Percentiles rank a stretch among this genome's conserved stretches.
Evolutionary conservation across 2,113 vertebrate species (phyloP).

Genomic region (Melanerpes aurifrons): DNA sequence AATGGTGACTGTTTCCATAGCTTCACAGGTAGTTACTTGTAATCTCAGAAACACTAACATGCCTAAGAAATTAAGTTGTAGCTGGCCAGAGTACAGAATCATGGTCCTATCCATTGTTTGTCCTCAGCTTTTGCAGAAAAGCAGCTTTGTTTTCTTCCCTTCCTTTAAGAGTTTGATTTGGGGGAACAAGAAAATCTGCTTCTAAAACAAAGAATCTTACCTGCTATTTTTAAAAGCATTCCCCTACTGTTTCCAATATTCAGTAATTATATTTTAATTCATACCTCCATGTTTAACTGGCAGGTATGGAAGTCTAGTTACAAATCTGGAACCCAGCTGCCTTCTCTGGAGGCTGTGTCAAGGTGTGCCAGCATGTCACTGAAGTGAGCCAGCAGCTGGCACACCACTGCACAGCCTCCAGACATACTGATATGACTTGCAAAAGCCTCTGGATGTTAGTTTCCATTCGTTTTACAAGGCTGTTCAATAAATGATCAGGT

Average conservation of each 20-base stretch:
- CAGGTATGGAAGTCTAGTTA: neutral
- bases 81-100: neutral
- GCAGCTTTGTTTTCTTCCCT: neutral
- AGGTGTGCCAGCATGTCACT: constrained; percentile 22
- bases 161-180: neutral
- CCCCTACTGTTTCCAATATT: neutral
- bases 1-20: neutral
- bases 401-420: neutral
- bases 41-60: neutral
- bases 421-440: neutral
- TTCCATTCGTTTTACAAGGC: neutral
- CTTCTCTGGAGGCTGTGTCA: neutral
- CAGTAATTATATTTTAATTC: constrained; percentile 28
- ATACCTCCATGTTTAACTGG: neutral
- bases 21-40: neutral
- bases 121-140: neutral
- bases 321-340: neutral
- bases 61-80: neutral
- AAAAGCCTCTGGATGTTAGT: neutral
- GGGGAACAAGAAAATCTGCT: neutral
- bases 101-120: accelerated
- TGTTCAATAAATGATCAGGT: constrained; percentile 26
- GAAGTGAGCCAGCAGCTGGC: neutral
- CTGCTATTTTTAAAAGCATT: neutral
- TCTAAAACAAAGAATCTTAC: neutral